A percentile compares a stretch with the other conserved stretches of the same genome.
Conservation (phyloP, 1,140 invertebrate genomes). For the Colletes latitarsis region DNA sequence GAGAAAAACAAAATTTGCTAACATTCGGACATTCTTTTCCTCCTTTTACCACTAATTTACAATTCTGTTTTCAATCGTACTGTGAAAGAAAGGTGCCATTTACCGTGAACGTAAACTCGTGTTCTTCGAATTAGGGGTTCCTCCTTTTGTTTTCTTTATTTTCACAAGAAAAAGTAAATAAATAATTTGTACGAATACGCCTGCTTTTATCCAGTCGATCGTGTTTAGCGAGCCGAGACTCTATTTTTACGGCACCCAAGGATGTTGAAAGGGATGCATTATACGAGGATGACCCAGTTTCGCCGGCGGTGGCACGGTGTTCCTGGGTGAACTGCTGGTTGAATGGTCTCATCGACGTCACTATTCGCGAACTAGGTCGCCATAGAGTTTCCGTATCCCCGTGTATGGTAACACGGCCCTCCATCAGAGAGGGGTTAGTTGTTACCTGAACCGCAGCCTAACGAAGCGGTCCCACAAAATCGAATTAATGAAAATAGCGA, state of each 20-base stretch:
- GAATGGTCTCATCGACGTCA: conserved; percentile 53
- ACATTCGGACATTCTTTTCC: too few relatives aligned
- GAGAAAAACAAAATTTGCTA: too few relatives aligned
- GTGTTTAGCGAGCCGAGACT: conserved; percentile 14
- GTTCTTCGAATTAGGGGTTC: too few relatives aligned
- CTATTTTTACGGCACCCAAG: conserved; percentile 38
- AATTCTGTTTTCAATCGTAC: too few relatives aligned
- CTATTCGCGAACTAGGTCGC: conserved; percentile 43
- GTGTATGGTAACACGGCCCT: conserved; percentile 5
- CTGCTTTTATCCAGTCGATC: conserved; percentile 13
- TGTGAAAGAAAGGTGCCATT: too few relatives aligned
- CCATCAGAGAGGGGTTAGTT: not conserved
- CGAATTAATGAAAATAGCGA: conserved; percentile 16
- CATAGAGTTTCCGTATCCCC: conserved; percentile 30
- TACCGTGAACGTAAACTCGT: too few relatives aligned
- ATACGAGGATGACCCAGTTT: conserved; percentile 66
- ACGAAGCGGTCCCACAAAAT: conserved; percentile 1
- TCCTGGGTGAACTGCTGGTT: conserved; percentile 37
- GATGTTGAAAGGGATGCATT: conserved; percentile 47
- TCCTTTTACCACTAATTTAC: too few relatives aligned
- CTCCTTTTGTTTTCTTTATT: too few relatives aligned
- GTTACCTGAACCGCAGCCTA: not conserved
- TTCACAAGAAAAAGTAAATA: not conserved
- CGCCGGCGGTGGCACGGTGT: conserved; percentile 18
- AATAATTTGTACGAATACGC: not conserved